A percentile compares a stretch with the other conserved stretches of the same genome.
Evolutionary conservation across 2,113 vertebrate genomes (phyloP).

Genomic region (Takifugu flavidus): DNA sequence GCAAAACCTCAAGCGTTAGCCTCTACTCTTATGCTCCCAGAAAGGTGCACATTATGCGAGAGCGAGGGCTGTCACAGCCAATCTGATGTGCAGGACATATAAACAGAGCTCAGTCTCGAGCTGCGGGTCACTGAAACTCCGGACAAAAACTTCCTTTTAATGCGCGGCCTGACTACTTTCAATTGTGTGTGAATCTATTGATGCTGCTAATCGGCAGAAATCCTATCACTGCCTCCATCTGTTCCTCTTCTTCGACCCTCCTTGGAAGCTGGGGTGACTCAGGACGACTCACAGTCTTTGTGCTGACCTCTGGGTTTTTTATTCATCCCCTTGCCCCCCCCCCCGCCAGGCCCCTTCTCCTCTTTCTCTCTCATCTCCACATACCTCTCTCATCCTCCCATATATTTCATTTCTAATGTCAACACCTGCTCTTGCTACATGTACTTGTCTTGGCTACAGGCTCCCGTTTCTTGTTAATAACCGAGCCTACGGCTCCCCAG

Average conservation of each 20-base stretch:
- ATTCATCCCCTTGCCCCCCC: conserved; percentile 10
- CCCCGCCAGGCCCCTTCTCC: background rate
- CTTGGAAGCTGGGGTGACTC: conserved; percentile 53
- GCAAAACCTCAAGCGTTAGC: background rate
- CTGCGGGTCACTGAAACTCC: background rate
- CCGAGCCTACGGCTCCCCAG: conserved; percentile 6
- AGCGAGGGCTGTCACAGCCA: too few relatives aligned
- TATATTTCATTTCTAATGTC: conserved; percentile 1
- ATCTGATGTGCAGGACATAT: too few relatives aligned
- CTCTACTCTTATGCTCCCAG: background rate
- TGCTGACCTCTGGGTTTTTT: conserved; percentile 46
- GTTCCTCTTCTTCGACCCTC: conserved; percentile 11
- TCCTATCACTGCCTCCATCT: conserved; percentile 29
- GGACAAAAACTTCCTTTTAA: background rate
- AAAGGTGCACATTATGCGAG: too few relatives aligned
- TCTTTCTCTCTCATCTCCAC: conserved; percentile 4
- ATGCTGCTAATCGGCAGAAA: background rate
- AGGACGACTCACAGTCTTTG: conserved; percentile 49
- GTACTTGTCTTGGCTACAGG: background rate
- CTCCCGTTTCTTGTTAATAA: conserved; percentile 19
- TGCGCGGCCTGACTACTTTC: background rate
- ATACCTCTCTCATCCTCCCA: conserved; percentile 20
- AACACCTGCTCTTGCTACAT: conserved; percentile 16
- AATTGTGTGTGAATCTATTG: conserved; percentile 8
- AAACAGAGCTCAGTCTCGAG: too few relatives aligned